Percentiles rank a stretch among this genome's conserved stretches.
These are phyloP conservation scores for Hydriomena furcata DNA, from an alignment of 2,888 invertebrate genomes.

Conservation along the genomic window DNA sequence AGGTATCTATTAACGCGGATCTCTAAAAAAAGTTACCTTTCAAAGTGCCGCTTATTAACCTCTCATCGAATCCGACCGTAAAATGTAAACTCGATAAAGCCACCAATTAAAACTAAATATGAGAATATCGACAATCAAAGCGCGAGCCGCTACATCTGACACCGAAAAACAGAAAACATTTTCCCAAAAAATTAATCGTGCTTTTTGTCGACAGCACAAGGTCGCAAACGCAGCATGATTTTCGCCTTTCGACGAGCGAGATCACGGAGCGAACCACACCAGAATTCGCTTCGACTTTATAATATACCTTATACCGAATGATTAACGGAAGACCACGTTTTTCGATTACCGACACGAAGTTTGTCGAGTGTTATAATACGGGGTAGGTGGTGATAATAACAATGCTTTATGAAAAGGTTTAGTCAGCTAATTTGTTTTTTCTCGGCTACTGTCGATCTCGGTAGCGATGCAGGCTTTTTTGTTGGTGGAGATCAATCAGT, in stretches of 20 bases:
- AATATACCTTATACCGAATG: conserved; percentile 56
- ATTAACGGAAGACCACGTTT: conserved; percentile 44
- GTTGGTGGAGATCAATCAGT: conserved; percentile 80
- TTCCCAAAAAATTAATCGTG: conserved; percentile 75
- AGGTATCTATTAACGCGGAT: conserved; percentile 67
- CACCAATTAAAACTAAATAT: conserved; percentile 84
- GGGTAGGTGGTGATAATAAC: conserved; percentile 81
- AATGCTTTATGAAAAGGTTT: conserved; percentile 83
- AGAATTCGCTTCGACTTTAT: conserved; percentile 36
- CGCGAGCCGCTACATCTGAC: conserved; percentile 81
- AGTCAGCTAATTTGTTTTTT: conserved; percentile 84
- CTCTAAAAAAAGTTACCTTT: conserved; percentile 80
- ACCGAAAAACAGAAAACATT: conserved; percentile 75
- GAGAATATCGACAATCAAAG: conserved; percentile 83
- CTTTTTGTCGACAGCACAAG: conserved; percentile 74
- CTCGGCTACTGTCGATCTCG: conserved; percentile 82
- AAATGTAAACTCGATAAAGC: conserved; percentile 84
- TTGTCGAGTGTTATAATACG: conserved; percentile 58
- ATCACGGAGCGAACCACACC: conserved; percentile 37
- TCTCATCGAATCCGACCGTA: conserved; percentile 83
- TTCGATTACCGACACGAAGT: conserved; percentile 49
- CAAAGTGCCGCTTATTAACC: conserved; percentile 84
- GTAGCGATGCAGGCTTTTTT: conserved; percentile 81
- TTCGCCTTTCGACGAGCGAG: conserved; percentile 73
- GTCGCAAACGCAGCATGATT: conserved; percentile 79